Percentiles rank a stretch among this genome's conserved stretches.
phyloP scores from a whole-genome alignment of 2,797 vertebrate species.

The Agapornis canus region DNA sequence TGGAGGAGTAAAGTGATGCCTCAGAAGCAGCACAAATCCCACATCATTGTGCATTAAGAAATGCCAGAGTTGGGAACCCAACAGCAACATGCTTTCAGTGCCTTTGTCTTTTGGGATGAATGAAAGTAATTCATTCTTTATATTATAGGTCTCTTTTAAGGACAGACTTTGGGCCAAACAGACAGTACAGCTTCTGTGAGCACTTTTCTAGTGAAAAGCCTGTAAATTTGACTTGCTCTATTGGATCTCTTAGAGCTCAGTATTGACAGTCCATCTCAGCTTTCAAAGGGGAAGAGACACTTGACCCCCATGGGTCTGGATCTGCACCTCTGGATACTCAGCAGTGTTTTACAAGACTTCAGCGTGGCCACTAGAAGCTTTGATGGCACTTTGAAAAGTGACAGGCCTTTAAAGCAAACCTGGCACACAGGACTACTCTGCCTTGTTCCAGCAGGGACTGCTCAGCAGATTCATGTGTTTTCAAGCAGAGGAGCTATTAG shows the following conservation, averaged over 20 bases:
- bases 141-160: background rate
- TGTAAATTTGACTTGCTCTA: background rate
- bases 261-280: background rate
- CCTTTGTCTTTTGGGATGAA: background rate
- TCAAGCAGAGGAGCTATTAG: background rate
- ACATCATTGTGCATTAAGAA: background rate
- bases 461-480: background rate
- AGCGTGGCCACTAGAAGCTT: background rate
- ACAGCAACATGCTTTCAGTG: background rate
- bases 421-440: background rate
- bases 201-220: background rate
- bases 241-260: background rate
- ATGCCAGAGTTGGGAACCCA: background rate
- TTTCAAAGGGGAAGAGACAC: background rate
- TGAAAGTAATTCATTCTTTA: background rate
- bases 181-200: background rate
- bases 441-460: background rate
- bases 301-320: background rate
- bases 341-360: background rate
- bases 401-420: background rate
- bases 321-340: background rate
- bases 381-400: background rate
- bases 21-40: background rate
- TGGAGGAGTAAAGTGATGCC: background rate
- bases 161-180: background rate